Evolutionary conservation across 2,113 vertebrate genomes (phyloP), one percentile per base, ranked within the genome.

Genomic region (Ameiurus melas): DNA sequence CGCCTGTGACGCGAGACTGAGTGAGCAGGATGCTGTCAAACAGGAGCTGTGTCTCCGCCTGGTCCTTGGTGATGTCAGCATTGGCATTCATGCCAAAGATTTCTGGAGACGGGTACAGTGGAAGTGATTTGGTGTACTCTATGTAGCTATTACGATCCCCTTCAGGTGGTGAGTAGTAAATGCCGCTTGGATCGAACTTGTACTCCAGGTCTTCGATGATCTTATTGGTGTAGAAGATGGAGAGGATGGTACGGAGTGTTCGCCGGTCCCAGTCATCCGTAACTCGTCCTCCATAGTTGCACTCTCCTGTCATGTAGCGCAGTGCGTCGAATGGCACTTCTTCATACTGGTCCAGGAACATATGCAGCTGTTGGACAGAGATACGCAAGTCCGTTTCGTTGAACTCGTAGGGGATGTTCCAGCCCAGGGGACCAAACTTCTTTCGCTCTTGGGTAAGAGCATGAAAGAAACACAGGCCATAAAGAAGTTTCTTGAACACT

Each of bases 341-440:
- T 96, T 97, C 91, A 2, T 97, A 97, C 90, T 97, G 97, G 86
- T 97, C 94, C 2, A 97, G 94, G 90, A 98, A 97, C 96, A 97
- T 97, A 85, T 95, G 95, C 22, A 98, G 94, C 73, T 98, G 97
- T 89, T 97, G 96, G 1, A 97, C 96, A 0, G 97, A 97, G 93
- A 98, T 98, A 25, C 96, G 93, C 68, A 98, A 93, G 91, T 98
- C 96, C 0, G 97, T 98, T 93, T 97, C 96, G 0, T 97, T 97
- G 93, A 98, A 98, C 91, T 97, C 97, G 0, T 97, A 97, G 0
- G 96, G 96, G 90, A 97, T 97, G 92, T 98, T 98, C 97, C 97
- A 98, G 10, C 97, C 97, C 83, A 97, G 83, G 0, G 97, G 97
- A 27, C 97, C 97, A 25, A 98, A 98, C 91, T 97, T 97, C 39